A percentile compares a stretch with the other conserved stretches of the same genome.
These are phyloP conservation scores for Trachurus trachurus DNA, from an alignment of 2,797 vertebrate genomes.

Conservation along the genomic window DNA sequence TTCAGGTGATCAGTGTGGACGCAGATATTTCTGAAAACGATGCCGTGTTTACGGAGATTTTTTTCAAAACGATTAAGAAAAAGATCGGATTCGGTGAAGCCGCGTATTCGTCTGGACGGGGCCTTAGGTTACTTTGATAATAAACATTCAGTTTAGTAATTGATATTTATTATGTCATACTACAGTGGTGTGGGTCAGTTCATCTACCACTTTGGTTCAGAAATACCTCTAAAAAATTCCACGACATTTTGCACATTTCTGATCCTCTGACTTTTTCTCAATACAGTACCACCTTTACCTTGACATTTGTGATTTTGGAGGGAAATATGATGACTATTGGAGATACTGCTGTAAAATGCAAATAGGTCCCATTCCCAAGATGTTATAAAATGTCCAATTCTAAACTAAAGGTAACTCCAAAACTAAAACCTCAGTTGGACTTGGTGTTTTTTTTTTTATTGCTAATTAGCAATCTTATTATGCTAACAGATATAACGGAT, in stretches of 20 bases:
- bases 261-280: constrained; percentile 2
- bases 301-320: constrained; percentile 12
- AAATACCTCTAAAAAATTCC: not conserved
- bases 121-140: not conserved
- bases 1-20: too few species aligned
- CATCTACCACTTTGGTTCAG: not conserved
- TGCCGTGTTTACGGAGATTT: too few species aligned
- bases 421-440: not conserved
- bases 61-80: too few species aligned
- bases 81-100: too few species aligned
- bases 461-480: not conserved
- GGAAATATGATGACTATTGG: not conserved
- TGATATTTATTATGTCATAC: not conserved
- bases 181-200: not conserved
- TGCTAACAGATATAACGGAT: not conserved
- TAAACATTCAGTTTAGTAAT: not conserved
- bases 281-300: not conserved
- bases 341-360: constrained; percentile 10
- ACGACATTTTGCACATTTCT: not conserved
- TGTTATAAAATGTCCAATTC: not conserved
- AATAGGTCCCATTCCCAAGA: not conserved
- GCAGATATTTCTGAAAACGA: too few species aligned
- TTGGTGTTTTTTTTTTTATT: not conserved
- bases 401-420: not conserved
- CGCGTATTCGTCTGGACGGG: too few species aligned